Evolutionary conservation across 2,888 invertebrate genomes (phyloP).

Genomic region (Sarcophaga subvicina): DNA sequence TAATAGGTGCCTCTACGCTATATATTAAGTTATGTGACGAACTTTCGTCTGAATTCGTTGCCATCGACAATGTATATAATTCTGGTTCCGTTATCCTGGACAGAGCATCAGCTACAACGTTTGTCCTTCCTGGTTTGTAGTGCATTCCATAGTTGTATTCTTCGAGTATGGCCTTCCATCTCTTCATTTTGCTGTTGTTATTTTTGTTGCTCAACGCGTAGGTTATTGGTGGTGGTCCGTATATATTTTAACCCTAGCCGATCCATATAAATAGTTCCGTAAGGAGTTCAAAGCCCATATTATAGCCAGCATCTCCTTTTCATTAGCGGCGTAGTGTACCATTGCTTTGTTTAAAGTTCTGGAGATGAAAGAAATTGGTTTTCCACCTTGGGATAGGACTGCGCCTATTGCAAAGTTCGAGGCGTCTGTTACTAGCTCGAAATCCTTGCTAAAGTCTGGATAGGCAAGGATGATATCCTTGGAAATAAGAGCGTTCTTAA

Average conservation of each 20-base stretch:
- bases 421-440: constrained; percentile 36
- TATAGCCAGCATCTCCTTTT: constrained; percentile 50
- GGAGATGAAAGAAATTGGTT: constrained; percentile 50
- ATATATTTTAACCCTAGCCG: constrained; percentile 29
- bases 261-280: constrained; percentile 47
- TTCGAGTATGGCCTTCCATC: constrained; percentile 49
- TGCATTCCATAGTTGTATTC: constrained; percentile 39
- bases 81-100: constrained; percentile 33
- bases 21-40: not conserved
- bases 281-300: constrained; percentile 43
- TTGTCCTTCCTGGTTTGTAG: constrained; percentile 19
- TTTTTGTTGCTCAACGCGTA: constrained; percentile 27
- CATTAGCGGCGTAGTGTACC: constrained; percentile 45
- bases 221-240: constrained; percentile 49
- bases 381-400: constrained; percentile 33
- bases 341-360: constrained; percentile 49
- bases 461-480: constrained; percentile 26
- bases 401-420: constrained; percentile 45
- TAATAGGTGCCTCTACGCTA: not conserved
- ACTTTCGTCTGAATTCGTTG: not conserved
- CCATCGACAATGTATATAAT: constrained; percentile 11
- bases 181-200: constrained; percentile 40
- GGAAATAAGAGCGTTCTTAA: constrained; percentile 20
- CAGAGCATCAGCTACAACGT: constrained; percentile 54
- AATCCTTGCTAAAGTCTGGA: constrained; percentile 34